A percentile compares a stretch with the other conserved stretches of the same genome.
Evolutionary conservation across 2,113 vertebrate species (phyloP).

Genomic region (Catharus fuscescens): DNA sequence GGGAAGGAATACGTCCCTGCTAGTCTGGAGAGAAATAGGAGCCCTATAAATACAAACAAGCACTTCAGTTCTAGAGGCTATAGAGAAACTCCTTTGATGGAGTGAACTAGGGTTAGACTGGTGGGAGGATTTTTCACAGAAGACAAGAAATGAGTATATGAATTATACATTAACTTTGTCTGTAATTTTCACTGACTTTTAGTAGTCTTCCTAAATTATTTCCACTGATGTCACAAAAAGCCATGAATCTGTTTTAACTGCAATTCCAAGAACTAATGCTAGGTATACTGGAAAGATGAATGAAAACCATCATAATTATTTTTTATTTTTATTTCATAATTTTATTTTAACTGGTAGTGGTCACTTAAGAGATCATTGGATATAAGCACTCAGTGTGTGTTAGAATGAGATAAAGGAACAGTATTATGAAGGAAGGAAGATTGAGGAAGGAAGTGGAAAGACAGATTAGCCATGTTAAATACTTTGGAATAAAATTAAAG

Average conservation of each 20-base stretch:
- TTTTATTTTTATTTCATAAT: neutral
- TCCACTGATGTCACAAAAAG: neutral
- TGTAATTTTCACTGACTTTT: neutral
- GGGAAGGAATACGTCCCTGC: neutral
- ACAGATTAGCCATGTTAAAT: neutral
- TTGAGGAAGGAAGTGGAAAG: neutral
- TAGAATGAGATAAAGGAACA: neutral
- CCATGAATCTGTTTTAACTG: neutral
- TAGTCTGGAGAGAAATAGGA: neutral
- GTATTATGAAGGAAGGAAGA: neutral
- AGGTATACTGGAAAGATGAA: neutral
- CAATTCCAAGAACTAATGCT: neutral
- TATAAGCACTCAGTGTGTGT: neutral
- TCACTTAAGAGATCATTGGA: neutral
- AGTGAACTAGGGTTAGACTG: neutral
- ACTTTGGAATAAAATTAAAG: neutral
- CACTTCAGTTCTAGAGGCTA: neutral
- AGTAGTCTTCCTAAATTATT: neutral
- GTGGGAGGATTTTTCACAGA: neutral
- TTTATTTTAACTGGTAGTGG: neutral
- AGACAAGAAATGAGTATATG: neutral
- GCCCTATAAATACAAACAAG: rapidly evolving
- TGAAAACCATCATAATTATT: neutral
- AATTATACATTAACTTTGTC: neutral
- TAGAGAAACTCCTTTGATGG: neutral